Evolutionary conservation across 2,888 invertebrate genomes (phyloP).

Genomic region (Coleophora deauratella): DNA sequence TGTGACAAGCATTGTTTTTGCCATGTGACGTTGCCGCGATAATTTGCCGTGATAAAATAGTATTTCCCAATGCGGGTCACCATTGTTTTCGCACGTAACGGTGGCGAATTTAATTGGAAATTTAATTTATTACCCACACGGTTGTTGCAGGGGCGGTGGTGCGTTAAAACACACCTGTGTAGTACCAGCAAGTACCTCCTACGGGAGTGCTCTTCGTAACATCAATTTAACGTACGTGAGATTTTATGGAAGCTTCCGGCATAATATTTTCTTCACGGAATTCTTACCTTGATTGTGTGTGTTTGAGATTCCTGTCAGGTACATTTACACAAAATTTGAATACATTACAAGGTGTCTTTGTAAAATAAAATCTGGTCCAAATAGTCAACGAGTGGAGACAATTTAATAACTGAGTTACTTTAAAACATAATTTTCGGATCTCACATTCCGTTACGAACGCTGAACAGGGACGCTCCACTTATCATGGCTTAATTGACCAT

Average conservation of each 20-base stretch:
- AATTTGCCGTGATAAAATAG: slow-evolving; percentile 27
- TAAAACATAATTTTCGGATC: slow-evolving; percentile 16
- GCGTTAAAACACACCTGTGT: too few relatives aligned
- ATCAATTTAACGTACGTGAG: too few relatives aligned
- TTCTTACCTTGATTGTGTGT: too few relatives aligned
- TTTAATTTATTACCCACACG: slow-evolving; percentile 1
- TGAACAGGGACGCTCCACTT: slow-evolving; percentile 38
- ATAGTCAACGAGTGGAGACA: background rate
- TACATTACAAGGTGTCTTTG: background rate
- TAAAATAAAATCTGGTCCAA: background rate
- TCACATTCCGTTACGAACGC: slow-evolving; percentile 36
- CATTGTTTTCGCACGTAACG: slow-evolving; percentile 28
- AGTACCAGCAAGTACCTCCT: too few relatives aligned
- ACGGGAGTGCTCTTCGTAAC: too few relatives aligned
- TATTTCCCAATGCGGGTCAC: slow-evolving; percentile 32
- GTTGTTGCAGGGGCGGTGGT: too few relatives aligned
- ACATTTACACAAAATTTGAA: too few relatives aligned
- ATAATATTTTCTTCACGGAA: too few relatives aligned
- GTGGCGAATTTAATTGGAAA: slow-evolving; percentile 30
- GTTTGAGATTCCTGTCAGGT: too few relatives aligned
- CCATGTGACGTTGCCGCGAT: slow-evolving; percentile 11
- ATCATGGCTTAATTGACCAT: slow-evolving; percentile 52
- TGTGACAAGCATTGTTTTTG: slow-evolving; percentile 36
- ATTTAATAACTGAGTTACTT: too few relatives aligned
- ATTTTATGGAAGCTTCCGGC: too few relatives aligned